A percentile compares a stretch with the other conserved stretches of the same genome.
Evolutionary conservation across 2,113 vertebrate genomes (phyloP).

Genomic region (Daphoenositta chrysoptera): DNA sequence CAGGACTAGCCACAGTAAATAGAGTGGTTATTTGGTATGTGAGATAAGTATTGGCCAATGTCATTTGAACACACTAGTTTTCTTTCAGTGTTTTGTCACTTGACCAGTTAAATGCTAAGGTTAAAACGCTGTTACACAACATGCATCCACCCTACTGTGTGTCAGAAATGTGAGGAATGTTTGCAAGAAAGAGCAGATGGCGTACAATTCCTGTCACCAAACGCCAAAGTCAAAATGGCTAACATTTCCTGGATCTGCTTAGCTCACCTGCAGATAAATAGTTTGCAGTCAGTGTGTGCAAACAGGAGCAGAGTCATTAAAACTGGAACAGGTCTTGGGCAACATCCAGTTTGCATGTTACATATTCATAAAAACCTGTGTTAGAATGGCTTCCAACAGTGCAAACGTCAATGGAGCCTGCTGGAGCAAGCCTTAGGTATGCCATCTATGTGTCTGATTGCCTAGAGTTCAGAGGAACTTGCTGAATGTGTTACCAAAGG

Average conservation of each 20-base stretch:
- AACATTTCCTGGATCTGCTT: slow-evolving; percentile 40
- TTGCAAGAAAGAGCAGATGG: slow-evolving; percentile 36
- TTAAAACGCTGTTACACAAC: slow-evolving; percentile 38
- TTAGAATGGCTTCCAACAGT: slow-evolving; percentile 55
- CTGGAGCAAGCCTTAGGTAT: slow-evolving; percentile 67
- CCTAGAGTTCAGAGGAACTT: slow-evolving; percentile 57
- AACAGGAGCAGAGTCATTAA: slow-evolving; percentile 53
- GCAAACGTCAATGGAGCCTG: slow-evolving; percentile 66
- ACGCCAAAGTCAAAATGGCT: background rate
- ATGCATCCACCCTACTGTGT: slow-evolving; percentile 38
- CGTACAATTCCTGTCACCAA: slow-evolving; percentile 16
- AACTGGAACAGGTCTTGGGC: slow-evolving; percentile 40
- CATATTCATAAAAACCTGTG: slow-evolving; percentile 60
- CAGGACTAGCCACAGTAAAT: slow-evolving; percentile 29
- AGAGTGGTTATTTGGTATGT: slow-evolving; percentile 55
- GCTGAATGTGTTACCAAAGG: slow-evolving; percentile 51
- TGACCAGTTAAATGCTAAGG: slow-evolving; percentile 60
- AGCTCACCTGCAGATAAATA: slow-evolving; percentile 16
- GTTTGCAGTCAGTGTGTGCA: background rate
- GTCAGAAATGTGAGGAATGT: slow-evolving; percentile 59
- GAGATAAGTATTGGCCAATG: slow-evolving; percentile 55
- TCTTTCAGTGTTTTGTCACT: slow-evolving; percentile 61
- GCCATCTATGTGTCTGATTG: slow-evolving; percentile 64
- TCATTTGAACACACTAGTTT: slow-evolving; percentile 41
- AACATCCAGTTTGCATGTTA: slow-evolving; percentile 56